Evolutionary conservation across 1,140 invertebrate genomes (phyloP).

Genomic region (Paracyclopina nana): DNA sequence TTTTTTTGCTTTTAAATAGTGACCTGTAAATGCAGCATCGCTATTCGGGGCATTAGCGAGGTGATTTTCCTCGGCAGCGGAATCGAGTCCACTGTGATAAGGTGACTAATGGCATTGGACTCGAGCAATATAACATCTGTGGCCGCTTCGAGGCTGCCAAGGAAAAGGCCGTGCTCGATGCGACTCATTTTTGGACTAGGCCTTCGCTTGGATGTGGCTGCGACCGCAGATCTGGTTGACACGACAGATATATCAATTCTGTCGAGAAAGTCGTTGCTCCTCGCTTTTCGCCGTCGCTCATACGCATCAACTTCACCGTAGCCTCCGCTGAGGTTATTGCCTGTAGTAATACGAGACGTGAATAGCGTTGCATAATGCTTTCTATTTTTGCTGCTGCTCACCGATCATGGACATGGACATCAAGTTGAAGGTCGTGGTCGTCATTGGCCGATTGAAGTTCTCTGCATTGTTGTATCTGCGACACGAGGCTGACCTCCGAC

Average conservation of each 20-base stretch:
- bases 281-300: no score
- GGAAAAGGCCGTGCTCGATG: background rate
- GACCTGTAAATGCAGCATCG: background rate
- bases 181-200: conserved; percentile 2
- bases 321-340: no score
- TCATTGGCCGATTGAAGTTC: no score
- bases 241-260: background rate
- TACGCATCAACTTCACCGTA: no score
- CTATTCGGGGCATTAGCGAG: background rate
- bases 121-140: conserved; percentile 3
- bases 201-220: background rate
- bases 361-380: no score
- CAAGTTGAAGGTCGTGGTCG: no score
- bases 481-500: no score
- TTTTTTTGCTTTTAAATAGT: no score
- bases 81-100: background rate
- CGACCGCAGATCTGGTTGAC: background rate
- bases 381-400: no score
- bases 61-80: conserved; percentile 4
- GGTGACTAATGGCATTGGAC: conserved; percentile 3
- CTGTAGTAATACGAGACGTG: no score
- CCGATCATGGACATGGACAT: no score
- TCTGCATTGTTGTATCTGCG: no score
- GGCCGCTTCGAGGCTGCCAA: conserved; percentile 4
- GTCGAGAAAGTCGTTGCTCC: conserved; percentile 1